These are phyloP conservation scores for Psophia crepitans DNA, from an alignment of 2,113 vertebrate genomes.

Conservation along the genomic window DNA sequence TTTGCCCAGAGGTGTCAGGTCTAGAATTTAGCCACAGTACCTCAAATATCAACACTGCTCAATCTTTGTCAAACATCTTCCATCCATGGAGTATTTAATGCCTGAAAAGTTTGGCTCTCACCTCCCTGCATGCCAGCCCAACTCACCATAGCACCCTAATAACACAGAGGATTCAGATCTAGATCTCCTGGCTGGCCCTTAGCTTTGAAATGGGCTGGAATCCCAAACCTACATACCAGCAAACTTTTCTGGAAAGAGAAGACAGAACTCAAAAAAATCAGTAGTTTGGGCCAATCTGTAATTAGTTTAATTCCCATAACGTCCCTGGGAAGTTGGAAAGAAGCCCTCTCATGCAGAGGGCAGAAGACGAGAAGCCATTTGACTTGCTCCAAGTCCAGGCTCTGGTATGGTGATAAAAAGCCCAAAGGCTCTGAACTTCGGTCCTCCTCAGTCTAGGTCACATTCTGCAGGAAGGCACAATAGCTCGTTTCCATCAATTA, in stretches of 20 bases:
- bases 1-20: neutral
- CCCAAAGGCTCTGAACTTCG: neutral
- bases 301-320: neutral
- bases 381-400: neutral
- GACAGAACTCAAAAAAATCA: neutral
- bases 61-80: neutral
- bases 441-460: neutral
- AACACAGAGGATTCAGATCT: neutral
- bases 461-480: neutral
- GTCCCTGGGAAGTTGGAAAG: neutral
- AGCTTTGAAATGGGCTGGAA: neutral
- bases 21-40: neutral
- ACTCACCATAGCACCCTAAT: neutral
- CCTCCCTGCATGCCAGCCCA: neutral
- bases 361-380: neutral
- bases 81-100: neutral
- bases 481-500: neutral
- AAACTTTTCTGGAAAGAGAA: slow-evolving; percentile 11
- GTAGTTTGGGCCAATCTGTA: neutral
- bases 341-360: neutral
- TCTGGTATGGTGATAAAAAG: neutral
- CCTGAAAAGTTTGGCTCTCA: slow-evolving; percentile 19
- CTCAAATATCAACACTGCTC: neutral
- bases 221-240: slow-evolving; percentile 14
- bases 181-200: neutral